Percentiles rank a stretch among this genome's conserved stretches.
Evolutionary conservation across 2,113 vertebrate genomes (phyloP).

Genomic region (Baryphthengus martii): DNA sequence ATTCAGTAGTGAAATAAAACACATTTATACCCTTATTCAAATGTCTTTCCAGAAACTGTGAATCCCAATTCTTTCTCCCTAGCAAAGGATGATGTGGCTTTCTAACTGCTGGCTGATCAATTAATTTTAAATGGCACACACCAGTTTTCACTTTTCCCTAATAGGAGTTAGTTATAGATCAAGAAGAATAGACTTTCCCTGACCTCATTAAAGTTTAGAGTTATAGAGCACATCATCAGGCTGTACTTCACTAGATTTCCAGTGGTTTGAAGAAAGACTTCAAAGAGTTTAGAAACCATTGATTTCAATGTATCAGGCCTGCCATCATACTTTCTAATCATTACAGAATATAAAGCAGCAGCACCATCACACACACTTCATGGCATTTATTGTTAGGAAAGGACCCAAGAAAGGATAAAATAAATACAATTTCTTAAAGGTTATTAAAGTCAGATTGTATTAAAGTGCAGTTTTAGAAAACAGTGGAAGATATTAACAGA

Average conservation of each 20-base stretch:
- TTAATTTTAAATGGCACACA: background rate
- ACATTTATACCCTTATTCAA: background rate
- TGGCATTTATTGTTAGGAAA: background rate
- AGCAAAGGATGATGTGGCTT: background rate
- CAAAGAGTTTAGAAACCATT: background rate
- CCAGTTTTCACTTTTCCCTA: background rate
- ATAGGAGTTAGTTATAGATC: background rate
- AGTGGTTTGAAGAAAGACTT: background rate
- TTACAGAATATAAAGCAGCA: background rate
- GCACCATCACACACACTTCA: background rate
- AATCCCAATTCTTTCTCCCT: background rate
- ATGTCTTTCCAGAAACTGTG: background rate
- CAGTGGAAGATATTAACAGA: background rate
- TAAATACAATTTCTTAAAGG: slow-evolving; percentile 4
- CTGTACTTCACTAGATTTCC: background rate
- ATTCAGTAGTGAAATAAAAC: background rate
- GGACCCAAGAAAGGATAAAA: background rate
- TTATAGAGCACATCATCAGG: background rate
- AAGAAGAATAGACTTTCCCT: background rate
- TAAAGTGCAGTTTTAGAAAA: slow-evolving; percentile 21
- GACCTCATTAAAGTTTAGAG: background rate
- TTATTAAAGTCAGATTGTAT: background rate
- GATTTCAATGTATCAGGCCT: background rate
- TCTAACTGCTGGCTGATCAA: background rate
- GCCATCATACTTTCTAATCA: background rate